These are phyloP conservation scores for Latrodectus elegans DNA, from an alignment of 2,888 invertebrate genomes.

Conservation along the genomic window DNA sequence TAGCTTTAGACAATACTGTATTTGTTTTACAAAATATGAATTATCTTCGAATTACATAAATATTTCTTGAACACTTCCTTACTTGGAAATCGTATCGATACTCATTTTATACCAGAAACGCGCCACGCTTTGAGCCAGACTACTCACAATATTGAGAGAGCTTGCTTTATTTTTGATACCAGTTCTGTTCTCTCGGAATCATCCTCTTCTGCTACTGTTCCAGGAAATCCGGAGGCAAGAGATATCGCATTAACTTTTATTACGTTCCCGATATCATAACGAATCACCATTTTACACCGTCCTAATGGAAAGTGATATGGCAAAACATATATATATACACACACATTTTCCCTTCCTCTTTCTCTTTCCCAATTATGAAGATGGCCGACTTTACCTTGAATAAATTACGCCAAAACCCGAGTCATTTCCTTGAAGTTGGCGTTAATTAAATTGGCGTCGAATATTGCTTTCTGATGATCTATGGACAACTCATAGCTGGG, in stretches of 20 bases:
- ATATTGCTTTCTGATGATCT: conserved; percentile 56
- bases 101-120: no score
- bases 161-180: no score
- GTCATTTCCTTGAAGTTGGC: conserved; percentile 57
- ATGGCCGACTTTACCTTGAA: conserved; percentile 46
- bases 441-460: conserved; percentile 60
- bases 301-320: conserved; percentile 58
- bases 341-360: neutral
- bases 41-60: no score
- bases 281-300: conserved; percentile 48
- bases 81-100: no score
- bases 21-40: no score
- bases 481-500: conserved; percentile 35
- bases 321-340: neutral
- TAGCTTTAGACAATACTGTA: no score
- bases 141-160: no score
- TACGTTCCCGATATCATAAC: conserved; percentile 46
- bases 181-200: no score
- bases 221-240: conserved; percentile 25
- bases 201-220: conserved; percentile 43
- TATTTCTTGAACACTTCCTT: no score
- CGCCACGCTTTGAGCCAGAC: no score
- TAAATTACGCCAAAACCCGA: conserved; percentile 42
- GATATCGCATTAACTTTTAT: conserved; percentile 49
- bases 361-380: conserved; percentile 44